Base-by-base conservation (phyloP, 2,113 vertebrate species). In the Tapirus terrestris region DNA sequence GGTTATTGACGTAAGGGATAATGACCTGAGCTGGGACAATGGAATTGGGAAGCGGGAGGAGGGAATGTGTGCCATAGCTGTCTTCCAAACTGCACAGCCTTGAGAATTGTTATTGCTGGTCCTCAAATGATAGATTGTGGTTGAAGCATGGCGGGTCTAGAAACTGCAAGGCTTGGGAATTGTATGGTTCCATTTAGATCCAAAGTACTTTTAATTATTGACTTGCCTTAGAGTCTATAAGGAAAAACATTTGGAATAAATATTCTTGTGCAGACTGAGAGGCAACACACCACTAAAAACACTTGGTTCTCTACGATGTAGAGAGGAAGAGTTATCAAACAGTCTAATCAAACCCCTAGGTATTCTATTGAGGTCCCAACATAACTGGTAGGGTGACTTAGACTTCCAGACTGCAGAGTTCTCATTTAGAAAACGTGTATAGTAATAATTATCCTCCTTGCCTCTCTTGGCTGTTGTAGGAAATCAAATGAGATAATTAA, bases 401-500 rank as follows among this genome's bases (percentile, higher is more conserved):
- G 58, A 87, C 23, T 77, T 73, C 39, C 67, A 72, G 77, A 83
- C 31, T 89, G 51, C 70, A 65, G 36, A 13, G 36, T 84, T 92
- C 70, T 92, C 17, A 31, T 60, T 80, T 89, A 63, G 61, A 84
- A 94, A 79, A 88, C n/a, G 33, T 48, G 21, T 58, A 51, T 65
- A 65, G 36, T 63, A 77, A 65, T 84, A 60, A 81, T 76, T 91
- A 77, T 56, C 70, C 13, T 82, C 31, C 63, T 72, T 65, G 6
- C 27, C 72, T 91, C 48, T 60, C 31, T 89, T 61, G 33, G 33
- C 23, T 72, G 51, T 91, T 86, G 53, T 20, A 67, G 65, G n/a
- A 92, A 91, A 72, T 92, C 29, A 91, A 94, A 88, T 81, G 25
- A 85, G 51, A 61, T 88, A 75, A 94, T 79, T 87, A 75, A 53